Conservation (phyloP, 2,797 vertebrate species). For the Limosa lapponica region DNA sequence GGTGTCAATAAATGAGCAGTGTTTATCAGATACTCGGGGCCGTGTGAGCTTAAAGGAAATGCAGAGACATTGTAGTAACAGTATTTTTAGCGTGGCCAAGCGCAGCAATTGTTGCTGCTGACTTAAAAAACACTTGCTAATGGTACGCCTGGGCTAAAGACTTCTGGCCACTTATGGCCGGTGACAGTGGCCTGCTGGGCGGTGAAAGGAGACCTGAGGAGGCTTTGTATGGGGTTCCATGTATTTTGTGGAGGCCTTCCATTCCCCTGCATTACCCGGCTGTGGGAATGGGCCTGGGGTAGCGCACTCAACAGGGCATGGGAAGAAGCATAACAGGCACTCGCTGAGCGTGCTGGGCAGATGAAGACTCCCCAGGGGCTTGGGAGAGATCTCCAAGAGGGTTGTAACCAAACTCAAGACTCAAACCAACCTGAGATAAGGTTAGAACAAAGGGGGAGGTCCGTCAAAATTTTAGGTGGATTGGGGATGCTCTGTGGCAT, state of each 20-base stretch:
- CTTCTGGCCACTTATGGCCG: not conserved
- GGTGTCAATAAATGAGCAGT: not conserved
- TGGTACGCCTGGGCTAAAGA: not conserved
- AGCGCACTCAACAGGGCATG: not conserved
- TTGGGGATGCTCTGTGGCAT: not conserved
- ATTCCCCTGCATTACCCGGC: fast-evolving
- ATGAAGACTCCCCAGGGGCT: not conserved
- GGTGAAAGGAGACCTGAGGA: not conserved
- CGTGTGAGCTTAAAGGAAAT: not conserved
- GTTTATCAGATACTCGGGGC: not conserved
- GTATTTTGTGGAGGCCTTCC: not conserved
- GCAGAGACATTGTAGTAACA: not conserved
- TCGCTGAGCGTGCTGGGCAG: not conserved
- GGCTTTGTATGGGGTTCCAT: not conserved
- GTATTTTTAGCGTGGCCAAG: not conserved
- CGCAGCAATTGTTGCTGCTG: not conserved
- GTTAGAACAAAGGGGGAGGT: not conserved
- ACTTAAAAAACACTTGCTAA: not conserved
- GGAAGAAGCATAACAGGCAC: too few relatives aligned
- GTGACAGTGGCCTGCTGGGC: fast-evolving
- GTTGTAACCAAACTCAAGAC: not conserved
- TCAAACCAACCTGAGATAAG: not conserved
- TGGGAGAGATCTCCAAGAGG: not conserved
- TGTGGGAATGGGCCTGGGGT: too few relatives aligned
- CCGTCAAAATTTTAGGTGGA: not conserved